These are phyloP conservation scores for Slavum lentiscoides DNA, from an alignment of 2,888 invertebrate species.

Conservation along the genomic window DNA sequence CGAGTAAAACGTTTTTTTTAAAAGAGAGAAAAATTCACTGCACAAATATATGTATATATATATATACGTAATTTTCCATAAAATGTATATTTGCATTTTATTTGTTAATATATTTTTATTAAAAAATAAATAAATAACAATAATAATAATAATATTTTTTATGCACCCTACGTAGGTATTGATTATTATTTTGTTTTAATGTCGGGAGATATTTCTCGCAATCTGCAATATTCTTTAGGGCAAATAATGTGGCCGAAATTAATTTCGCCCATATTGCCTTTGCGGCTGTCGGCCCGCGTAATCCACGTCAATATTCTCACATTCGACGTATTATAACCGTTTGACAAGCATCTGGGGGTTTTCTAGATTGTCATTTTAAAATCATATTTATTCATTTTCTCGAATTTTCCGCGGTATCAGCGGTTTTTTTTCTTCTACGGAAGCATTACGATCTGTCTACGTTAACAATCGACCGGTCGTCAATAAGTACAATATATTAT, in stretches of 20 bases:
- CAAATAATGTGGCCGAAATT: constrained; percentile 7
- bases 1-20: not conserved
- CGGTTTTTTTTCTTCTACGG: not conserved
- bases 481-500: constrained; percentile 12
- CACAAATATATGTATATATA: not conserved
- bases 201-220: not conserved
- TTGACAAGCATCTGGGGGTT: constrained; percentile 1
- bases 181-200: too few relatives aligned
- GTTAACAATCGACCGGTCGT: not conserved
- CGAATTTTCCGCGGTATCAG: constrained; percentile 23
- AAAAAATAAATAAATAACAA: too few relatives aligned
- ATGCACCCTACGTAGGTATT: too few relatives aligned
- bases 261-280: not conserved
- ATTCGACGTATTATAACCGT: constrained; percentile 16
- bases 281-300: not conserved
- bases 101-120: not conserved
- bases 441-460: not conserved
- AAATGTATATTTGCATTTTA: not conserved
- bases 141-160: too few relatives aligned
- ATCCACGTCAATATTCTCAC: not conserved
- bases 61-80: not conserved
- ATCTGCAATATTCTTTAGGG: not conserved
- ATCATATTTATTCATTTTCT: constrained; percentile 9
- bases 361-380: constrained; percentile 33
- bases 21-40: not conserved